Evolutionary conservation across 2,113 vertebrate genomes (phyloP).

Genomic region (Eptesicus fuscus): DNA sequence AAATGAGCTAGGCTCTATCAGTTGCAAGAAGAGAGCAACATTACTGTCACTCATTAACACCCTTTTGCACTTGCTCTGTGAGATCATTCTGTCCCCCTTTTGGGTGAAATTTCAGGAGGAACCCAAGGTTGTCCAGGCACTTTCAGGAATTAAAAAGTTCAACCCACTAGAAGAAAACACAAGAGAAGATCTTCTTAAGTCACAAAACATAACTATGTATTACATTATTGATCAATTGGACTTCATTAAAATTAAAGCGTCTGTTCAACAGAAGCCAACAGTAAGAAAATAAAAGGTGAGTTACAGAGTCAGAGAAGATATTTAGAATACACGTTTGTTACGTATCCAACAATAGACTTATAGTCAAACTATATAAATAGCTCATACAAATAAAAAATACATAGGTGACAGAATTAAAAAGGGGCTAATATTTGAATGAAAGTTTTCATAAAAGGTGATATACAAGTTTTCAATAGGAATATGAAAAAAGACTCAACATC

Average conservation of each 20-base stretch:
- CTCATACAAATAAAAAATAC: neutral
- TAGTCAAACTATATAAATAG: neutral
- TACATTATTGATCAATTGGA: neutral
- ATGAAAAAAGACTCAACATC: neutral
- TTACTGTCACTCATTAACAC: neutral
- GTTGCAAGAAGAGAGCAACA: neutral
- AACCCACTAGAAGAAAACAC: neutral
- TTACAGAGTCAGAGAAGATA: neutral
- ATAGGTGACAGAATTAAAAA: neutral
- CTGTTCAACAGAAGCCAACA: neutral
- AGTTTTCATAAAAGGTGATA: neutral
- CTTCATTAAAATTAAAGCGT: conserved; percentile 3
- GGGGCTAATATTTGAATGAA: neutral
- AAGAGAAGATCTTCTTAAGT: neutral
- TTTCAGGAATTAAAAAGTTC: neutral
- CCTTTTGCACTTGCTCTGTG: neutral
- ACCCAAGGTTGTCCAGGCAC: neutral
- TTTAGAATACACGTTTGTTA: neutral
- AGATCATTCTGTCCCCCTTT: neutral
- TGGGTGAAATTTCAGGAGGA: neutral
- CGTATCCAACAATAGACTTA: neutral
- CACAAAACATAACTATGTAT: neutral
- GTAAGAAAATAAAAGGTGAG: neutral
- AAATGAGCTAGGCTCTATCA: neutral
- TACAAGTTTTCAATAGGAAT: neutral